Evolutionary conservation across 2,888 invertebrate genomes (phyloP).

Genomic region (Heliconius hortense): DNA sequence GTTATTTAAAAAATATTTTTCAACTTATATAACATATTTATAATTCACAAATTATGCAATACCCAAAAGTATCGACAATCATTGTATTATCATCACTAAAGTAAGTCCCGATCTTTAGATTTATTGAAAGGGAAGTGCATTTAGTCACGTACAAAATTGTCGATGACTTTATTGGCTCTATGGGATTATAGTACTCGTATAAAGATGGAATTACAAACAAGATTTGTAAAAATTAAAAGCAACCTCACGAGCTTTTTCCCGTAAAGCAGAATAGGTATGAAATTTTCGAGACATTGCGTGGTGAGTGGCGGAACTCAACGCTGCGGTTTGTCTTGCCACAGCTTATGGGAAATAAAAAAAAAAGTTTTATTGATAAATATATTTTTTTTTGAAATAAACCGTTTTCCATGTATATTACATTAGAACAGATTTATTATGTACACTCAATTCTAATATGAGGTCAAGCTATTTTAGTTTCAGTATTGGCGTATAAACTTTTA

Average conservation of each 20-base stretch:
- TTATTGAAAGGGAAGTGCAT: conserved; percentile 38
- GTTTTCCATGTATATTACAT: not conserved
- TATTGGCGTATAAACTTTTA: not conserved
- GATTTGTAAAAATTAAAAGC: not conserved
- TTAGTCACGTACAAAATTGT: conserved; percentile 38
- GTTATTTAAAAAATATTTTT: too few species aligned
- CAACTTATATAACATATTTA: not conserved
- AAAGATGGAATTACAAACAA: not conserved
- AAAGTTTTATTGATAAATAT: too few species aligned
- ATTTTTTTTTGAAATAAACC: too few species aligned
- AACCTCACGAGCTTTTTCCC: not conserved
- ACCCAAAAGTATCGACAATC: conserved; percentile 32
- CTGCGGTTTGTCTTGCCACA: too few species aligned
- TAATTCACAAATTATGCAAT: not conserved
- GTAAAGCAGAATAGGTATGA: not conserved
- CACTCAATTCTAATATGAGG: not conserved
- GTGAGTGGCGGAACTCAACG: not conserved
- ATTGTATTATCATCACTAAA: conserved; percentile 38
- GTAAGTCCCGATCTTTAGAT: conserved; percentile 42
- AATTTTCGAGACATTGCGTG: not conserved
- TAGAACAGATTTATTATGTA: not conserved
- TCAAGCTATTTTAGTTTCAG: not conserved
- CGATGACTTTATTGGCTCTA: conserved; percentile 36
- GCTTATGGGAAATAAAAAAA: too few species aligned
- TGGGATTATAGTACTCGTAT: conserved; percentile 11